Percentiles rank a stretch among this genome's conserved stretches.
phyloP scores from a whole-genome alignment of 2,113 vertebrate genomes.

The Eurypyga helias region DNA sequence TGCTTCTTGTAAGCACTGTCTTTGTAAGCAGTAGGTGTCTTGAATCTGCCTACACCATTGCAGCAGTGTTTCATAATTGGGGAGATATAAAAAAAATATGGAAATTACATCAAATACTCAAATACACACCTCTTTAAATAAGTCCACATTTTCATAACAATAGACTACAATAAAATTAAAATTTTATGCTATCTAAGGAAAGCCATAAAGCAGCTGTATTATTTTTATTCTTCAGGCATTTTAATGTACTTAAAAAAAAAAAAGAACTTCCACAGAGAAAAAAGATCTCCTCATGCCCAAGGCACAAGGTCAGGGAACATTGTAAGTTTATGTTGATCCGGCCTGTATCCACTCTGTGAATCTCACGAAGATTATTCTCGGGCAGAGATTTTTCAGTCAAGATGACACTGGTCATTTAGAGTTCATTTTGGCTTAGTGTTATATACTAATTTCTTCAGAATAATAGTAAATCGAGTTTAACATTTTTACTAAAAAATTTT shows the following conservation, averaged over 20 bases:
- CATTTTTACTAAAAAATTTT: not conserved
- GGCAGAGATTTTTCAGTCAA: not conserved
- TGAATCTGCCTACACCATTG: not conserved
- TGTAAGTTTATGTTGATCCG: not conserved
- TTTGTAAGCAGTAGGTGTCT: not conserved
- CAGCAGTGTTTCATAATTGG: not conserved
- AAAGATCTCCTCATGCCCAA: too few relatives aligned
- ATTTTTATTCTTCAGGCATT: constrained; percentile 2
- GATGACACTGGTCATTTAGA: not conserved
- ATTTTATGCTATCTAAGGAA: not conserved
- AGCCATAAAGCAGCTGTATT: not conserved
- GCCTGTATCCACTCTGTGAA: not conserved
- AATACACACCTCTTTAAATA: constrained; percentile 21
- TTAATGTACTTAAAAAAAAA: not conserved
- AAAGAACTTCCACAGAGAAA: not conserved
- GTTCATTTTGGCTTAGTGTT: not conserved
- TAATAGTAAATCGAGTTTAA: not conserved
- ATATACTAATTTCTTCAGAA: not conserved
- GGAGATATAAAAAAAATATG: not conserved
- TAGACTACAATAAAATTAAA: not conserved
- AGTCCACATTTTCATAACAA: constrained; percentile 46
- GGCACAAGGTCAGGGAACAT: not conserved
- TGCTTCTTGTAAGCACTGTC: not conserved
- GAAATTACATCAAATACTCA: not conserved
- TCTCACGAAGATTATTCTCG: not conserved